Evolutionary conservation across 2,113 vertebrate species (phyloP), one percentile per base, ranked within the genome.

Genomic region (Platanista minor): DNA sequence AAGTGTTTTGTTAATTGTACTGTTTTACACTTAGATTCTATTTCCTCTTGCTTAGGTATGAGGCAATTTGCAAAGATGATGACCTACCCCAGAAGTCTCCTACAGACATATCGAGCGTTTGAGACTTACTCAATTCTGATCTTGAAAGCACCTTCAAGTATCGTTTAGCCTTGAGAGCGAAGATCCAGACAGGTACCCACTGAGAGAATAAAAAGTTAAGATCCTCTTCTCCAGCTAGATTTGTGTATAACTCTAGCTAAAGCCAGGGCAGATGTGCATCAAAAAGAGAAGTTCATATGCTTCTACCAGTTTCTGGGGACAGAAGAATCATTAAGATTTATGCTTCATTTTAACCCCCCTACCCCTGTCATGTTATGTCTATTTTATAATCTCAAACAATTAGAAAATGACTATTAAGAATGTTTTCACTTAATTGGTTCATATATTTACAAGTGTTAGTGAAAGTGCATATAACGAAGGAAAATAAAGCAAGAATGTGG

Each of bases 61-160:
- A 91, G 39, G 10, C 82, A 75, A 43, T 97, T 94, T 95, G 41
- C 59, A 71, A 90, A 80, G 67, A 98, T 64, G 18, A 77, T 94
- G 59, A 94, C 72, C 75, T 74, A 66, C 33, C 74, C n/a, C 46
- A 20, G 49, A 69, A 36, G 6, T 43, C 39, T 82, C 41, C n/a
- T 36, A 36, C 4, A 88, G 31, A 78, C 3, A 85, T 39, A 61
- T 66, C 46, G 20, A 41, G 29, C 1, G 4, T 90, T 82, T 67
- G 33, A 95, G 10, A 69, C 39, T 91, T 88, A 64, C 3, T 88
- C 25, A 69, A 2, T 43, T 89, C 49, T 93, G 64, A 91, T 96
- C 89, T 90, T 83, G 31, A 94, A 95, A 88, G 23, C 17, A 88
- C 21, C 62, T 52, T 69, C 36, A 36, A 71, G 33, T 74, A 87